Conservation (phyloP, 2,888 invertebrate genomes). For the Sepiola atlantica region DNA sequence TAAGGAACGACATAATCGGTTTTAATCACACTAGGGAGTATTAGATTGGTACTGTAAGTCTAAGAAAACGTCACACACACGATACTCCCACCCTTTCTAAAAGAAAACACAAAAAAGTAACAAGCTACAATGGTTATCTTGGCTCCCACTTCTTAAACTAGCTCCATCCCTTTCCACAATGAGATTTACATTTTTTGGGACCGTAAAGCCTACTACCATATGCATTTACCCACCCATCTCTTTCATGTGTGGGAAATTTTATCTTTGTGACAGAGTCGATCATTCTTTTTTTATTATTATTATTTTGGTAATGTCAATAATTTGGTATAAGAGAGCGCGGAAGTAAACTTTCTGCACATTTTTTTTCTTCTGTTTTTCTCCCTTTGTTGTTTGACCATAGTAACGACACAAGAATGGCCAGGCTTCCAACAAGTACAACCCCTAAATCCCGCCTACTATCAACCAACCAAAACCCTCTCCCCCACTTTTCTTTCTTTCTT, state of each 20-base stretch:
- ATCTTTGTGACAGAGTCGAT: neutral
- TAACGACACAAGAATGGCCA: slow-evolving; percentile 32
- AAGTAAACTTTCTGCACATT: neutral
- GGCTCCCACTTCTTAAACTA: neutral
- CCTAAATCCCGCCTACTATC: neutral
- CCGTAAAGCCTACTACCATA: neutral
- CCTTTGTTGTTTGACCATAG: neutral
- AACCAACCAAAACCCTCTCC: neutral
- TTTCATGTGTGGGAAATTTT: slow-evolving; percentile 32
- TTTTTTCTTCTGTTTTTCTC: neutral
- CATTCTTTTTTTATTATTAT: neutral
- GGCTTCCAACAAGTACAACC: neutral
- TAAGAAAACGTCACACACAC: neutral
- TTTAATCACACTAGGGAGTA: slow-evolving; percentile 34
- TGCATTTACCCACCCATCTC: slow-evolving; percentile 2
- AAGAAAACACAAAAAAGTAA: neutral
- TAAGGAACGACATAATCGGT: neutral
- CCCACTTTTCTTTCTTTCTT: neutral
- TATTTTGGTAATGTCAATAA: slow-evolving; percentile 16
- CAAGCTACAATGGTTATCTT: neutral
- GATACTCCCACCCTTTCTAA: neutral
- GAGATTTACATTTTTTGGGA: neutral
- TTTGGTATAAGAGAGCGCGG: neutral
- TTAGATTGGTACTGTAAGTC: slow-evolving; percentile 36
- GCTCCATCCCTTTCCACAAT: neutral